These are phyloP conservation scores for Dipus sagitta DNA, from an alignment of 2,797 vertebrate species.

Conservation along the genomic window DNA sequence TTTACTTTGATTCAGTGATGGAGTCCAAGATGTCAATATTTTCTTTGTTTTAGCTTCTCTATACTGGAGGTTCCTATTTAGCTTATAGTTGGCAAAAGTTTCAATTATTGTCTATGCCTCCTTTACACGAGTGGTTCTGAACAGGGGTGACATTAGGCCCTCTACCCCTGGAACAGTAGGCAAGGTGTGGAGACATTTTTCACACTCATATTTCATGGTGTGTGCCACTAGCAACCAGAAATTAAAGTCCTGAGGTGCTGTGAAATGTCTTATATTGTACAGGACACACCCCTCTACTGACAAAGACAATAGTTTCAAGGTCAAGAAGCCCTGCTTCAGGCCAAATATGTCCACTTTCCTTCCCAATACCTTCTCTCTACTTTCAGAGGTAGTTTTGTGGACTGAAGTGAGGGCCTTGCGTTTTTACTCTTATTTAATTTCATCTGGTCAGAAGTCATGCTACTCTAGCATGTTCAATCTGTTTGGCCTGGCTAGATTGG, in stretches of 20 bases:
- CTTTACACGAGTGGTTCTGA: not conserved
- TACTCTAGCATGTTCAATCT: not conserved
- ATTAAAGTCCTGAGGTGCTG: not conserved
- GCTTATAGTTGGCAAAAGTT: not conserved
- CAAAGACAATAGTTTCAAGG: not conserved
- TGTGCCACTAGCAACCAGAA: not conserved
- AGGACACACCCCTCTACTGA: not conserved
- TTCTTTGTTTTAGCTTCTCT: not conserved
- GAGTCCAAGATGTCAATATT: not conserved
- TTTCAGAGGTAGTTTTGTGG: slow-evolving; percentile 23
- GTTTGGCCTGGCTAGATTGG: not conserved
- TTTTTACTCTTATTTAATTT: slow-evolving; percentile 38
- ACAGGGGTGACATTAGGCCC: not conserved
- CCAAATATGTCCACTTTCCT: not conserved
- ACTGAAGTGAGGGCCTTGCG: not conserved
- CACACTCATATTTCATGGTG: not conserved
- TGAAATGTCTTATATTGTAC: not conserved
- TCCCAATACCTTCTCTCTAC: not conserved
- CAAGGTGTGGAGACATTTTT: slow-evolving; percentile 3
- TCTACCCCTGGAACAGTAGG: not conserved
- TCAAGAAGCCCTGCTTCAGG: not conserved
- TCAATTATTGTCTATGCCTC: not conserved
- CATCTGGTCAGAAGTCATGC: not conserved
- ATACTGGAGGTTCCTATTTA: not conserved
- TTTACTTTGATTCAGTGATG: slow-evolving; percentile 12